Evolutionary conservation across 2,888 invertebrate species (phyloP).

Genomic region (Pyrochroa serraticornis): DNA sequence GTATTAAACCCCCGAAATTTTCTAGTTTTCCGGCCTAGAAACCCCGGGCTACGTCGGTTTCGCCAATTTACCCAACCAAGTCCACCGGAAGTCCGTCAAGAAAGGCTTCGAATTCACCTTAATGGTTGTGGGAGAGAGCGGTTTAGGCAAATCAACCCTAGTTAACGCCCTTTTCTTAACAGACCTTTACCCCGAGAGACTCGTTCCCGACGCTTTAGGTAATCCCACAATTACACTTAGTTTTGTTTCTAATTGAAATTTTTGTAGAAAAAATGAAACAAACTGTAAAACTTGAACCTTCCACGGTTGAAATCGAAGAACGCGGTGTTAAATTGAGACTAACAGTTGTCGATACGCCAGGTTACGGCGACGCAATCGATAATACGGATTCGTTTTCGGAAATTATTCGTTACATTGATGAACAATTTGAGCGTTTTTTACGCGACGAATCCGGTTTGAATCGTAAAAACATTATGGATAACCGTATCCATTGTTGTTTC

Average conservation of each 20-base stretch:
- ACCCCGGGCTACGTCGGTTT: conserved; percentile 91
- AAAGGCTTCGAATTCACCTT: conserved; percentile 97
- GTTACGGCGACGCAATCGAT: conserved; percentile 94
- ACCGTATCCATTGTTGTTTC: conserved; percentile 96
- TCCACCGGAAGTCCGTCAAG: conserved; percentile 95
- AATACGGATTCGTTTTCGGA: conserved; percentile 93
- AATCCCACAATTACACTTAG: background rate
- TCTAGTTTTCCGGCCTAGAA: conserved; percentile 82
- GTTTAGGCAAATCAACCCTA: conserved; percentile 93
- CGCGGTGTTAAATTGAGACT: conserved; percentile 90
- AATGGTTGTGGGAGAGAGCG: conserved; percentile 87
- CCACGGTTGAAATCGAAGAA: conserved; percentile 96
- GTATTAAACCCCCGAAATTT: conserved; percentile 34
- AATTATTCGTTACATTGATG: conserved; percentile 95
- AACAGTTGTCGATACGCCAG: conserved; percentile 95
- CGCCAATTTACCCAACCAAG: conserved; percentile 95
- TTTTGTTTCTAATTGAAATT: conserved; percentile 6
- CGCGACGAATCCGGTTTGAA: conserved; percentile 95
- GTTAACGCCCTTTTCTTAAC: conserved; percentile 94
- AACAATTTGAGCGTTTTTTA: conserved; percentile 92
- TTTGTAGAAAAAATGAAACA: conserved; percentile 83
- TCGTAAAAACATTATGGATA: conserved; percentile 94
- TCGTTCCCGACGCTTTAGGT: conserved; percentile 88
- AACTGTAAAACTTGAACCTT: conserved; percentile 92
- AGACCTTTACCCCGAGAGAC: conserved; percentile 92